A percentile compares a stretch with the other conserved stretches of the same genome.
Conservation (phyloP, 1,140 invertebrate genomes). For the Thalassaphorura encarpata region DNA sequence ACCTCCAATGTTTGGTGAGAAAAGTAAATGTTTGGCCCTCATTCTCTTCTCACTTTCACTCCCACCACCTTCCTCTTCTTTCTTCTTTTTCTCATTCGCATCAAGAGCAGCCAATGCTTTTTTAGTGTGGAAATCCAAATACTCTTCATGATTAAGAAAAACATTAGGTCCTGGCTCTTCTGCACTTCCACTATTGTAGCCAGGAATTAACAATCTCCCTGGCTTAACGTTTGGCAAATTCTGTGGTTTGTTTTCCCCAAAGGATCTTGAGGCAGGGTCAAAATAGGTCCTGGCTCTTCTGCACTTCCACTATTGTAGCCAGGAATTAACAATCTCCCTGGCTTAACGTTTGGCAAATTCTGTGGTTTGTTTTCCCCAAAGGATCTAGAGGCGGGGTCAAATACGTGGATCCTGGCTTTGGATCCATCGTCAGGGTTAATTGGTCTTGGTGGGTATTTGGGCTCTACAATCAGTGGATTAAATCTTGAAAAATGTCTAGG, state of each 20-base stretch:
- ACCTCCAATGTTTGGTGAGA: neutral
- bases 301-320: no score
- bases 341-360: neutral
- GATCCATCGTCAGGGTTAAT: no score
- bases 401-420: constrained; percentile 28
- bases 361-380: neutral
- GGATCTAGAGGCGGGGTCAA: constrained; percentile 4
- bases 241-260: no score
- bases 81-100: constrained; percentile 6
- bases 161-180: constrained; percentile 18
- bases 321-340: no score
- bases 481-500: no score
- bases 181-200: constrained; percentile 13
- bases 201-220: constrained; percentile 1
- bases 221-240: no score
- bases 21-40: neutral
- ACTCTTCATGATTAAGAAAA: constrained; percentile 31
- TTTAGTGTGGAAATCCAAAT: constrained; percentile 29
- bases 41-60: neutral
- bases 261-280: neutral
- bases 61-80: neutral
- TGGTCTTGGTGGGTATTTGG: no score
- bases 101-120: constrained; percentile 15
- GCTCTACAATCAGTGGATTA: no score
- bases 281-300: no score